Evolutionary conservation across 2,113 vertebrate genomes (phyloP), one percentile per base, ranked within the genome.

Genomic region (Osmerus eperlanus): DNA sequence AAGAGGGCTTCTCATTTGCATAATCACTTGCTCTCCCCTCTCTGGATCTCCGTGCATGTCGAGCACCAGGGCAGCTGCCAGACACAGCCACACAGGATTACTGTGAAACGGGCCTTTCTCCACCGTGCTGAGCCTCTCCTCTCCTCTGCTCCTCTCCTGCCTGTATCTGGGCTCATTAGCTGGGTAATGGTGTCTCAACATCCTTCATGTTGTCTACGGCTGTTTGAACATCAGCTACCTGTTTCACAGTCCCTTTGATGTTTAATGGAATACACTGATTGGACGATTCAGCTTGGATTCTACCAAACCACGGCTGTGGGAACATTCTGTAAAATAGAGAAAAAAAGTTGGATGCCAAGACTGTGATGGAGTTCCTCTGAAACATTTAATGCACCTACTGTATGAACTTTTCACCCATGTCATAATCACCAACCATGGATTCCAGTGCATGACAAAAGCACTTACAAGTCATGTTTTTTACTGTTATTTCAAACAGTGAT

Each of bases 171-270:
- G 76, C 84, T 90, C 89, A 90, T 92, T 91, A 91, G 81, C 86
- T 87, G 84, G 86, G 88, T 92, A 93, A 93, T 91, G 91, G 86
- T 90, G 86, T 91, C 90, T 84, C 91, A 84, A 91, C 87, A 89
- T 91, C 88, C 84, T 91, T 79, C 80, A 91, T 90, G 90, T 88
- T 87, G 73, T 83, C 83, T 41, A 32, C 15, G 79, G 66, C 69
- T 78, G 36, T 3, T 23, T 16, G 53, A 56, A 65, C 89, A 91
- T 87, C 90, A 92, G 90, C 89, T 91, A 77, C 90, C 87, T 83
- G 89, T 91, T 91, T 92, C 80, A 84, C 84, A 68, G 61, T 65
- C 81, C 88, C 88, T 92, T 91, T 91, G 89, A 92, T 91, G 84
- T 92, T 82, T 87, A 87, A 81, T 88, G 88, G 89, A 91, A 90